These are phyloP conservation scores for Himalopsyche phryganea DNA, from an alignment of 1,140 invertebrate genomes.

Conservation along the genomic window DNA sequence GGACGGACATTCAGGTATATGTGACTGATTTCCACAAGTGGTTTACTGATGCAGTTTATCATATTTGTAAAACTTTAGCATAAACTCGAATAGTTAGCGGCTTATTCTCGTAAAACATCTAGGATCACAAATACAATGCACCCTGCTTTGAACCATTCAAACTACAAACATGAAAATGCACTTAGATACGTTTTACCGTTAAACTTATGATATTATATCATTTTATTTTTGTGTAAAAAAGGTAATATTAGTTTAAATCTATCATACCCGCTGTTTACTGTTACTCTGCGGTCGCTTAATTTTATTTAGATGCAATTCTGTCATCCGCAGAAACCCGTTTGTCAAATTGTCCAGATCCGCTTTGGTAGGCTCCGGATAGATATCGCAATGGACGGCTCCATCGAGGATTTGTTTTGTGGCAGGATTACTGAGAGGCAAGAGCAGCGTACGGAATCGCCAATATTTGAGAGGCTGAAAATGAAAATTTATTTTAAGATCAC, in stretches of 20 bases:
- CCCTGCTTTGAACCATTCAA: too few species aligned
- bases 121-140: too few species aligned
- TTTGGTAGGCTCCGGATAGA: constrained; percentile 71
- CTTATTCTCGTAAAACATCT: too few species aligned
- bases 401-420: constrained; percentile 70
- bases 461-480: constrained; percentile 76
- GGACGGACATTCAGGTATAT: too few species aligned
- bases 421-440: constrained; percentile 73
- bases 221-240: too few species aligned
- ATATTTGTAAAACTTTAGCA: too few species aligned
- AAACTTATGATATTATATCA: too few species aligned
- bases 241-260: neutral
- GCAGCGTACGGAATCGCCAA: constrained; percentile 88
- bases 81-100: too few species aligned
- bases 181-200: too few species aligned
- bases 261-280: constrained; percentile 61
- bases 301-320: constrained; percentile 87
- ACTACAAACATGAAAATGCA: too few species aligned
- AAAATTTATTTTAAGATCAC: neutral
- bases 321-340: constrained; percentile 78
- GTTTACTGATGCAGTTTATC: too few species aligned
- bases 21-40: too few species aligned
- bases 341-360: constrained; percentile 61
- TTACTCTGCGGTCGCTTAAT: constrained; percentile 68
- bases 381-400: constrained; percentile 71